phyloP scores from a whole-genome alignment of 2,113 vertebrate genomes.

The Oreocharis arfaki region DNA sequence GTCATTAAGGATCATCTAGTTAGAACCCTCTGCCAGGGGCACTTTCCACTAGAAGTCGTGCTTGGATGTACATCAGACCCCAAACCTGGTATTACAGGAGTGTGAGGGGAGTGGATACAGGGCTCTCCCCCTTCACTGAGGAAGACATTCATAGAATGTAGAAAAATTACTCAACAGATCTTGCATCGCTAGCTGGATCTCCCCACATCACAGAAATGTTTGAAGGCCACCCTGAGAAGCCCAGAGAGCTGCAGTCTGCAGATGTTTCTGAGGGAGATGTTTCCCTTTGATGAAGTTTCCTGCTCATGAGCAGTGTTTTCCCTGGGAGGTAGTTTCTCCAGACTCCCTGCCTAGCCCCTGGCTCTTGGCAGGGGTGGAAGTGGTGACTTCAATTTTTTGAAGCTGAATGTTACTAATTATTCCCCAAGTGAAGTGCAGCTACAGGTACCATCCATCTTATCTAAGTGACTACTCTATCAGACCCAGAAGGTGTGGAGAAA shows the following conservation, averaged over 20 bases:
- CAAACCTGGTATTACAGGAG: fast-evolving
- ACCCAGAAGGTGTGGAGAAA: background rate
- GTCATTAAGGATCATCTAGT: no score
- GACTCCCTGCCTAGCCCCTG: background rate
- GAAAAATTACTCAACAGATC: background rate
- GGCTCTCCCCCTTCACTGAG: background rate
- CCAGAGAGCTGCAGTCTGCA: background rate
- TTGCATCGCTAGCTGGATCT: background rate
- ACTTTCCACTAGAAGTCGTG: background rate
- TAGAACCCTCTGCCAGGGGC: no score
- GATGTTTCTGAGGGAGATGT: background rate
- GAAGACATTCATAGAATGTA: background rate
- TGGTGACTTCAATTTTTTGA: background rate
- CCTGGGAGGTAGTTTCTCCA: background rate
- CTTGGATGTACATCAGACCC: background rate
- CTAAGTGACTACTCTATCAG: background rate
- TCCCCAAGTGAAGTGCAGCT: background rate
- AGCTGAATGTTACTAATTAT: slow-evolving; percentile 27
- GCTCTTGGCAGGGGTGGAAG: background rate
- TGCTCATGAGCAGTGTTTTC: background rate
- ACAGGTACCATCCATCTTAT: background rate
- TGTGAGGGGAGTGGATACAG: fast-evolving
- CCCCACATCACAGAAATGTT: fast-evolving
- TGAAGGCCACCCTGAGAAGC: background rate
- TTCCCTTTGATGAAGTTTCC: background rate